A percentile compares a stretch with the other conserved stretches of the same genome.
Evolutionary conservation across 2,888 invertebrate species (phyloP).

Genomic region (Agrochola lychnidis): DNA sequence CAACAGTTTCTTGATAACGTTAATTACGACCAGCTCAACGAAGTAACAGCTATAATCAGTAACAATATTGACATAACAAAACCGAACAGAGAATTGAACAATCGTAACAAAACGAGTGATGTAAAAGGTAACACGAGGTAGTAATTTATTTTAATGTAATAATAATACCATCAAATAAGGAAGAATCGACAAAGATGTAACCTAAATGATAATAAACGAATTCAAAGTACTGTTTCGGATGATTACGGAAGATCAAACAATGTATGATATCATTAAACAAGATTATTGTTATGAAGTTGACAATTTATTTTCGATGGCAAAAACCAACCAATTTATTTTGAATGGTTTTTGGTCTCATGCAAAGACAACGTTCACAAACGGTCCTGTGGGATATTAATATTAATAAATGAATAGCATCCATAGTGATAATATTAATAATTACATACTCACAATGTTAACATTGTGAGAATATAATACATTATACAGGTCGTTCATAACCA

Average conservation of each 20-base stretch:
- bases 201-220: slow-evolving; percentile 19
- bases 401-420: neutral
- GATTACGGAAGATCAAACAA: slow-evolving; percentile 24
- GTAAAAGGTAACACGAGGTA: slow-evolving; percentile 9
- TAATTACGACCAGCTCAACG: slow-evolving; percentile 5
- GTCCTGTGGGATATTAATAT: neutral
- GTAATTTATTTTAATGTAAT: slow-evolving; percentile 11
- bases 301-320: slow-evolving; percentile 12
- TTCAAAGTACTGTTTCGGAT: slow-evolving; percentile 15
- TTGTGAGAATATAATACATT: neutral
- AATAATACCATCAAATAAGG: slow-evolving; percentile 29
- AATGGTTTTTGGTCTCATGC: neutral
- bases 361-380: neutral
- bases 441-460: too few relatives aligned
- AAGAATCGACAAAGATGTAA: slow-evolving; percentile 33
- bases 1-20: neutral
- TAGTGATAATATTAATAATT: neutral
- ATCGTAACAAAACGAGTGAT: slow-evolving; percentile 21
- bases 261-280: slow-evolving; percentile 15
- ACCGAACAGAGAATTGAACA: slow-evolving; percentile 26
- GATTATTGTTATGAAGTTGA: slow-evolving; percentile 2
- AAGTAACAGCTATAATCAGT: neutral
- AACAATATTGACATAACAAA: slow-evolving; percentile 43
- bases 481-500: neutral
- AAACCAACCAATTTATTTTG: neutral